Evolutionary conservation across 2,113 vertebrate genomes (phyloP), one percentile per base, ranked within the genome.

Genomic region (Pampusana beccarii): DNA sequence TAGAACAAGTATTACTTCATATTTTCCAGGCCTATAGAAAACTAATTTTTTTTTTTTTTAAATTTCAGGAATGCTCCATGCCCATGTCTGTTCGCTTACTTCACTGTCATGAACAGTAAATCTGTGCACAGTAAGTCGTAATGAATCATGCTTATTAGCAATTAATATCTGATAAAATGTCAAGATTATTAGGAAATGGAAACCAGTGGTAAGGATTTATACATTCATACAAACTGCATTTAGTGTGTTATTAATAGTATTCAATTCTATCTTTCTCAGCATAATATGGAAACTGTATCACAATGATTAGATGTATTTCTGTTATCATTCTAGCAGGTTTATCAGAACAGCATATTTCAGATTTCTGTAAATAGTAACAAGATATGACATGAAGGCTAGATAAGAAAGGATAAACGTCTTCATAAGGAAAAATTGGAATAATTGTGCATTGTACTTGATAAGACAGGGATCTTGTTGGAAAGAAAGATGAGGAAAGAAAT

Each of bases 281-380:
- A 82, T 60, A 86, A 57, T 57, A 71, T 42, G 20, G 72, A 80
- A 88, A 62, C 7, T 13, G 36, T 70, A 79, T 90, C 58, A 78
- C 56, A 88, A 25, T 78, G 19, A 91, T 94, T 77, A 94, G 82
- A 42, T 34, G 17, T 67, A 40, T 92, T 92, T 71, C 61, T 78
- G 44, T 86, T 83, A 83, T 58, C 90, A 48, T 94, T 92, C 75
- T 94, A 77, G 75, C 88, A 93, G 78, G 70, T 81, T 94, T 93
- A 94, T 94, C 91, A 66, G 91, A 91, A 75, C 21, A 91, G n/a
- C 1, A 0, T 81, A 65, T 93, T 93, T 91, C 65, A 92, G 61
- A 91, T 94, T 96, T 84, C 62, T 87, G 74, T 92, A 82, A 89
- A 71, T 67, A 93, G 33, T 74, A 93, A 93, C 51, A 74, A 93